phyloP scores from a whole-genome alignment of 2,888 invertebrate genomes.

The Polyploca ridens region DNA sequence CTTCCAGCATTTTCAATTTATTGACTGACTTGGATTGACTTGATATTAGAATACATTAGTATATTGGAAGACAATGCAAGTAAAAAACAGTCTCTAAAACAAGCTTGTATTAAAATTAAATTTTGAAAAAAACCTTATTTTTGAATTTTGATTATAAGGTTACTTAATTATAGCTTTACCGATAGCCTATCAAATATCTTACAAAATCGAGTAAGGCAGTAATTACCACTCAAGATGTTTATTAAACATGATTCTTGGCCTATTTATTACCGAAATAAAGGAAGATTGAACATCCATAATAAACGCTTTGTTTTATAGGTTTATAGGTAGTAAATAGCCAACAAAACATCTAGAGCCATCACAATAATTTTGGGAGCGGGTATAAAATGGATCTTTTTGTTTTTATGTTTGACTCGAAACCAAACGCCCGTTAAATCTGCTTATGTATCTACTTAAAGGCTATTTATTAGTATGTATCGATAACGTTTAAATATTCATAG shows the following conservation, averaged over 20 bases:
- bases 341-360: neutral
- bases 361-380: neutral
- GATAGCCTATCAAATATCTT: neutral
- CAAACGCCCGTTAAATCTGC: neutral
- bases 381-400: neutral
- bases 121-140: too few species aligned
- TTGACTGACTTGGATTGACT: too few species aligned
- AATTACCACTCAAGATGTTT: neutral
- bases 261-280: constrained; percentile 4
- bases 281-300: constrained; percentile 1
- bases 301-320: neutral
- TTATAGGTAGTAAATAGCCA: constrained; percentile 2
- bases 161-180: neutral
- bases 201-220: neutral
- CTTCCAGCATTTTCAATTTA: too few species aligned
- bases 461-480: neutral
- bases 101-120: too few species aligned
- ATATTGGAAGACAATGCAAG: too few species aligned
- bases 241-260: too few species aligned
- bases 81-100: too few species aligned
- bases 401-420: neutral
- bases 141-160: too few species aligned
- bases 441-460: neutral
- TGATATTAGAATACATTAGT: too few species aligned
- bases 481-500: too few species aligned